phyloP scores from a whole-genome alignment of 2,888 invertebrate genomes.

The Sialis fuliginosa region DNA sequence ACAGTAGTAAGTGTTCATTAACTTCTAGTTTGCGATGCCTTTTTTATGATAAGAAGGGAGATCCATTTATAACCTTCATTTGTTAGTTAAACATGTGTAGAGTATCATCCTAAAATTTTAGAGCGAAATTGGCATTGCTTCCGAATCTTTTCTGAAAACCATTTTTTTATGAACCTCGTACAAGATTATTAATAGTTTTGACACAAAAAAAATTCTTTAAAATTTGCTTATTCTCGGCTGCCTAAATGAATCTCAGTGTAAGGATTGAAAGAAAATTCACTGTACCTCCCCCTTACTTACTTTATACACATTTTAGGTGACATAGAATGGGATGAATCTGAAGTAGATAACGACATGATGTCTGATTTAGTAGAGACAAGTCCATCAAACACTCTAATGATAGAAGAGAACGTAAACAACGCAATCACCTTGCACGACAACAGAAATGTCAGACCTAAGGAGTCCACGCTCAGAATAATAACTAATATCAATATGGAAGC shows the following conservation, averaged over 20 bases:
- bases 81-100: no score
- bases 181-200: no score
- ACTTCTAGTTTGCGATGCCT: not conserved
- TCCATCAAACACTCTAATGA: constrained; percentile 2
- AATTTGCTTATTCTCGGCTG: not conserved
- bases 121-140: no score
- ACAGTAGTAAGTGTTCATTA: constrained; percentile 39
- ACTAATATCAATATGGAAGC: constrained; percentile 13
- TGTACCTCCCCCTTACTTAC: no score
- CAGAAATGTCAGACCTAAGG: not conserved
- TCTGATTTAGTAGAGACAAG: constrained; percentile 3
- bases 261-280: no score
- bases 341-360: constrained; percentile 33
- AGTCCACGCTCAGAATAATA: constrained; percentile 19
- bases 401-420: constrained; percentile 2
- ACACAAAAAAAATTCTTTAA: no score
- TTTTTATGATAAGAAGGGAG: not conserved
- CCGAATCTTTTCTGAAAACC: no score
- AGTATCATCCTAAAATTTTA: no score
- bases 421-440: not conserved
- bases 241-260: no score
- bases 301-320: constrained; percentile 31
- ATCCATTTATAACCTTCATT: no score
- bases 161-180: no score
- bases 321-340: constrained; percentile 58